phyloP scores from a whole-genome alignment of 2,797 vertebrate genomes.

The Brotula barbata region DNA sequence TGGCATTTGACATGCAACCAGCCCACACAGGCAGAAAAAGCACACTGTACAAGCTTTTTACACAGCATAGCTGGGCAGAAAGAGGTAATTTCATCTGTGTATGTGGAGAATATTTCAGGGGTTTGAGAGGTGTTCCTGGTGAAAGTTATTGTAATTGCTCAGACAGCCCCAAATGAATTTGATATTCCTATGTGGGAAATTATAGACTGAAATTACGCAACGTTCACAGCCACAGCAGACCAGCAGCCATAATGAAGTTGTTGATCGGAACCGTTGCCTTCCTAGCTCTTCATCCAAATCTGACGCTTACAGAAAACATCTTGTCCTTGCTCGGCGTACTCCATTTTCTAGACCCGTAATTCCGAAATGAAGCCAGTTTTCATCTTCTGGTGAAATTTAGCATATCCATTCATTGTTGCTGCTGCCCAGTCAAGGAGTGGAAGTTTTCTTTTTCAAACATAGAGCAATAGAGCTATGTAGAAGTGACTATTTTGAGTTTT shows the following conservation, averaged over 20 bases:
- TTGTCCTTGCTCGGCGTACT: slow-evolving; percentile 7
- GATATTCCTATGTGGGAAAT: slow-evolving; percentile 32
- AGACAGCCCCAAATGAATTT: slow-evolving; percentile 10
- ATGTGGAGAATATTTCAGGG: not conserved
- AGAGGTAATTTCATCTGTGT: slow-evolving; percentile 4
- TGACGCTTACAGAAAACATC: not conserved
- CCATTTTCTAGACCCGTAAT: too few species aligned
- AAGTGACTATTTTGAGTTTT: too few species aligned
- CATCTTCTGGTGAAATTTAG: too few species aligned
- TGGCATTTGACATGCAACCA: slow-evolving; percentile 3
- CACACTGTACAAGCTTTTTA: not conserved
- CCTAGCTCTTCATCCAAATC: slow-evolving; percentile 19
- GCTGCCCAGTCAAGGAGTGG: too few species aligned
- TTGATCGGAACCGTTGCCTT: slow-evolving; percentile 44
- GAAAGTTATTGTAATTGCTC: slow-evolving; percentile 39
- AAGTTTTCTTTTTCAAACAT: too few species aligned
- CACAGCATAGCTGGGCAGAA: not conserved
- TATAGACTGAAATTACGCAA: slow-evolving; percentile 53
- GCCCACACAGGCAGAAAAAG: not conserved
- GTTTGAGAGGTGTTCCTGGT: slow-evolving; percentile 4
- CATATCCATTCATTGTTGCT: too few species aligned
- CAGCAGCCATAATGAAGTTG: slow-evolving; percentile 39
- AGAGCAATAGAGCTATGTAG: too few species aligned
- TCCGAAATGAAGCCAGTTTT: too few species aligned
- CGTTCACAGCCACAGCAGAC: slow-evolving; percentile 50